These are phyloP conservation scores for Podarcis lilfordi DNA, from an alignment of 2,797 vertebrate species.

Conservation along the genomic window DNA sequence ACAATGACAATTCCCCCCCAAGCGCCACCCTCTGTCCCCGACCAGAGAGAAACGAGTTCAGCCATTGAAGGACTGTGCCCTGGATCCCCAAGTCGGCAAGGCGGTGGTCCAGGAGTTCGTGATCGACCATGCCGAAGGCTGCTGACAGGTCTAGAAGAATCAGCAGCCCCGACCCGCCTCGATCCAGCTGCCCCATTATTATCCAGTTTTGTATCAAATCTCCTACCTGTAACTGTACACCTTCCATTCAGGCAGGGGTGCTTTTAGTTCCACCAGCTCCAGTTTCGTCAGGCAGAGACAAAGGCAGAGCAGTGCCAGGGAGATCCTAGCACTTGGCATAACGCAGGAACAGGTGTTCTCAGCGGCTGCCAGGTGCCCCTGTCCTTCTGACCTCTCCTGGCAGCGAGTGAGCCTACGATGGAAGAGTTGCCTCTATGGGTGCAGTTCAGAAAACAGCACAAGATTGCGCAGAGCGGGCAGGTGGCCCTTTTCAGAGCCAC, in stretches of 20 bases:
- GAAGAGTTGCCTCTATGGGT: background rate
- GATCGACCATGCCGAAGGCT: too few species aligned
- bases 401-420: background rate
- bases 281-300: background rate
- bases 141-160: too few species aligned
- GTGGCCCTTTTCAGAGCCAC: too few species aligned
- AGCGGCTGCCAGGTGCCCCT: background rate
- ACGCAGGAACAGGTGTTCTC: background rate
- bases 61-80: too few species aligned
- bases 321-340: background rate
- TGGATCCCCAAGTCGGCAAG: too few species aligned
- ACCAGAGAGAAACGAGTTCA: too few species aligned
- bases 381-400: background rate
- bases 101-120: too few species aligned
- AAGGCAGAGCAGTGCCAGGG: background rate
- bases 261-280: background rate
- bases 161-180: too few species aligned
- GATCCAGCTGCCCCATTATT: background rate
- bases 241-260: background rate
- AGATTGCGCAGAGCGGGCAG: background rate
- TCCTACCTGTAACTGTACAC: background rate
- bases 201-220: background rate
- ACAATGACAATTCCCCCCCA: too few species aligned
- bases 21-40: too few species aligned
- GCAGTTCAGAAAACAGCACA: background rate